Conservation (phyloP, 1,140 invertebrate species). For the Neomicropteryx cornuta region DNA sequence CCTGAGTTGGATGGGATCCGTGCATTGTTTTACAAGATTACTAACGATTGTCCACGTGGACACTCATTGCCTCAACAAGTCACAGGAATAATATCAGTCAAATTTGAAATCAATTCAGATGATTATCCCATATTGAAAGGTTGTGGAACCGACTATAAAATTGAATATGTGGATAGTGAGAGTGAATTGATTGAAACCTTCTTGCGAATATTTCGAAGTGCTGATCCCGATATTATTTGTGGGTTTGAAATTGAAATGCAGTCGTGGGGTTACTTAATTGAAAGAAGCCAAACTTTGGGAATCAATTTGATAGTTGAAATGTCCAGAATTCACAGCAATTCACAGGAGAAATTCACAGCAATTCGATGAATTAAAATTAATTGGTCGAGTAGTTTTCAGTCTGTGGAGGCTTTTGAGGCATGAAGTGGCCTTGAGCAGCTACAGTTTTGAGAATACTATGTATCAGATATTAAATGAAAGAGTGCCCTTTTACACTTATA, state of each 20-base stretch:
- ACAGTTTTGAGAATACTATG: constrained; percentile 88
- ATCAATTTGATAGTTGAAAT: constrained; percentile 59
- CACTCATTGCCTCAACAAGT: constrained; percentile 22
- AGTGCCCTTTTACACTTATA: constrained; percentile 60
- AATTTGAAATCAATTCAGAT: constrained; percentile 20
- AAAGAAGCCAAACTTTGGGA: constrained; percentile 64
- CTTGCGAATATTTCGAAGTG: constrained; percentile 52
- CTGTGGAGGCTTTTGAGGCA: constrained; percentile 85
- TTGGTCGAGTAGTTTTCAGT: constrained; percentile 83
- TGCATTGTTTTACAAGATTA: constrained; percentile 76
- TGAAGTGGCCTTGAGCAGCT: constrained; percentile 78
- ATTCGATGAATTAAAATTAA: constrained; percentile 54
- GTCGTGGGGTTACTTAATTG: constrained; percentile 92
- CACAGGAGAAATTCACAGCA: constrained; percentile 38
- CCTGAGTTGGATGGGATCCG: constrained; percentile 71
- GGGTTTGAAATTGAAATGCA: constrained; percentile 92
- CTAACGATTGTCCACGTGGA: constrained; percentile 51
- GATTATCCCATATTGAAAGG: constrained; percentile 31
- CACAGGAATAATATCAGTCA: constrained; percentile 37
- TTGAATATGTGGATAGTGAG: constrained; percentile 50
- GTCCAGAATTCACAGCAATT: constrained; percentile 62
- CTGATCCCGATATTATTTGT: constrained; percentile 91
- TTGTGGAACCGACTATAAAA: constrained; percentile 25
- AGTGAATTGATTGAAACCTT: constrained; percentile 55
- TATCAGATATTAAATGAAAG: constrained; percentile 80